These are phyloP conservation scores for Ctenopoma kingsleyae DNA, from an alignment of 2,797 vertebrate genomes.

Conservation along the genomic window DNA sequence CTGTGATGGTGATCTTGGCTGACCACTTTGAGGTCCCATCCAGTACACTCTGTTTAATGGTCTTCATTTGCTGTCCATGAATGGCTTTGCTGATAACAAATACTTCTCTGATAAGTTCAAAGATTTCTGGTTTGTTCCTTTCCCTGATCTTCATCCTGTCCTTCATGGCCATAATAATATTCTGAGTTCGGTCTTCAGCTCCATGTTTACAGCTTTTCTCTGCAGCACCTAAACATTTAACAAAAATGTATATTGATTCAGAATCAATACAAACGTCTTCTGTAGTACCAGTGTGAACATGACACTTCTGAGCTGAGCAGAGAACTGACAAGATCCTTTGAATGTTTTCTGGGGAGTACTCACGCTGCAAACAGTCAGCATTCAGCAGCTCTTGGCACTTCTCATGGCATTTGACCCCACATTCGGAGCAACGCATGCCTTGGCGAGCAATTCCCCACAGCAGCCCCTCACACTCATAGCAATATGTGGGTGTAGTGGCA, in stretches of 20 bases:
- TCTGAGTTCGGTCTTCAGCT: conserved; percentile 95
- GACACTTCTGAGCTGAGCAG: neutral
- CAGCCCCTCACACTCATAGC: conserved; percentile 97
- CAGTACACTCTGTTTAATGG: conserved; percentile 96
- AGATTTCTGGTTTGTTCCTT: conserved; percentile 97
- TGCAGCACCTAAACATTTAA: conserved; percentile 87
- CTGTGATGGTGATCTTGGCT: conserved; percentile 98
- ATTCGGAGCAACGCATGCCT: conserved; percentile 96
- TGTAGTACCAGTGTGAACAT: neutral
- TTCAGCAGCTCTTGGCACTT: conserved; percentile 99
- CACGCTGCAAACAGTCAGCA: conserved; percentile 95
- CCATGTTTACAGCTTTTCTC: conserved; percentile 98
- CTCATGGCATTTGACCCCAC: conserved; percentile 98
- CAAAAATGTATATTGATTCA: accelerated
- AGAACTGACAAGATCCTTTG: neutral
- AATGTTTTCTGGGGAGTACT: conserved; percentile 55
- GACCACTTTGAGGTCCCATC: conserved; percentile 99
- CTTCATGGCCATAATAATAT: conserved; percentile 99
- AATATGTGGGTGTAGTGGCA: conserved; percentile 97
- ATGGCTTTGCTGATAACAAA: conserved; percentile 90
- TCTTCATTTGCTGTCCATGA: conserved; percentile 97
- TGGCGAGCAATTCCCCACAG: conserved; percentile 98
- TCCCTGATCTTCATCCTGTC: conserved; percentile 99
- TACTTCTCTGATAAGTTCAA: conserved; percentile 95
- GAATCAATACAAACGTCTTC: neutral